Percentiles rank a stretch among this genome's conserved stretches.
These are phyloP conservation scores for Corythucha ciliata DNA, from an alignment of 2,888 invertebrate species.

Conservation along the genomic window DNA sequence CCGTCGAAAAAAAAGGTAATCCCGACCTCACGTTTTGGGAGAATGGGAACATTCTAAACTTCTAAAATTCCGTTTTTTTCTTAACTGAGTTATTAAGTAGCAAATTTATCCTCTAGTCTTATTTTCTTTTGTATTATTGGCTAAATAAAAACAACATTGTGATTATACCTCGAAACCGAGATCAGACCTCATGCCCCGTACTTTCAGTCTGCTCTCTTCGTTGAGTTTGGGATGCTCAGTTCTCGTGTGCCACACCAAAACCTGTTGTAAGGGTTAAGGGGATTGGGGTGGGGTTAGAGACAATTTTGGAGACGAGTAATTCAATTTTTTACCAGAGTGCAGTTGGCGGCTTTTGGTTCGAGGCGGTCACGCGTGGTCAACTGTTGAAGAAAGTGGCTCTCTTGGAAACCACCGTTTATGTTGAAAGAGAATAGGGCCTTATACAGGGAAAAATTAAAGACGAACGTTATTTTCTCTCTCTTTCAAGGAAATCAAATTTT, in stretches of 20 bases:
- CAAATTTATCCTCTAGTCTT: too few species aligned
- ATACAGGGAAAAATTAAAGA: not conserved
- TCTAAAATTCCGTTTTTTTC: too few species aligned
- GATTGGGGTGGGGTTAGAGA: too few species aligned
- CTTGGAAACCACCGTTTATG: constrained; percentile 81
- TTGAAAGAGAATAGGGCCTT: constrained; percentile 55
- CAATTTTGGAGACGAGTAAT: too few species aligned
- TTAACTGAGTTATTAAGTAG: too few species aligned
- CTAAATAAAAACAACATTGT: too few species aligned
- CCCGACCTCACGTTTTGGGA: too few species aligned
- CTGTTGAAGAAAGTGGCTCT: constrained; percentile 72
- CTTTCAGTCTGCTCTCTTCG: constrained; percentile 52
- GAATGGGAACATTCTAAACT: too few species aligned
- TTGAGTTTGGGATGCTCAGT: constrained; percentile 78
- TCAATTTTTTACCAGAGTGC: constrained; percentile 60
- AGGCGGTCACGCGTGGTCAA: constrained; percentile 58
- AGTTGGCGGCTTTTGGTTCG: constrained; percentile 83
- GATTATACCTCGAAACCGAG: constrained; percentile 51
- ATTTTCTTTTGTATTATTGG: too few species aligned
- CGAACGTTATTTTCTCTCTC: not conserved
- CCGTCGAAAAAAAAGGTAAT: too few species aligned
- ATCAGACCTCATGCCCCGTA: constrained; percentile 49
- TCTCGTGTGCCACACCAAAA: constrained; percentile 98
- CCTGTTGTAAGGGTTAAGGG: constrained; percentile 45
- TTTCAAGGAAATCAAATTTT: not conserved